Base-by-base conservation (phyloP, 2,797 vertebrate genomes). In the Melanotaenia pygmaea region DNA sequence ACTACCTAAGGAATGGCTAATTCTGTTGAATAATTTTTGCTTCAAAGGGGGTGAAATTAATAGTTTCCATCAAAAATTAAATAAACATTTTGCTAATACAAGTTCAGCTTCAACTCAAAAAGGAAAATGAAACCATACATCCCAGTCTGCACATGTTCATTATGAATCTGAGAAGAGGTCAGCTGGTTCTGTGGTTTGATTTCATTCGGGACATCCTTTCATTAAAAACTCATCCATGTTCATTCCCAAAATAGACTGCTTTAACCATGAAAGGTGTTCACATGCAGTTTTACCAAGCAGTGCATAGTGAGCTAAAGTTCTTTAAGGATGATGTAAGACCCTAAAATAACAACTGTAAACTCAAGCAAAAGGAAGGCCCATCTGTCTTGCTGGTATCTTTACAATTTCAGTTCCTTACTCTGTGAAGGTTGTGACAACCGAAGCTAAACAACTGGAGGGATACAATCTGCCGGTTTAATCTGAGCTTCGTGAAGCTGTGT, bases 251-350 rank as follows among this genome's bases (percentile, higher is more conserved):
- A 79, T 72, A 84, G 65, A 35, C 35, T n/a, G 62, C 26, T 72
- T 82, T 91, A 76, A 88, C 90, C 89, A 87, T 91, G 85, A 89
- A 91, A 86, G 89, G 85, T 84, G 62, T 68, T 84, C 5, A 66
- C 64, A 68, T 64, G 73, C 40, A 72, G 59, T 82, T 82, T 85
- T 73, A 83, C 74, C 76, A 26, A 59, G 64, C 58, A 43, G 76
- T 54, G 54, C 70, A 67, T 51, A 35, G 47, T 64, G 70, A 70
- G 75, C 65, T 81, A 56, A 68, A 80, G 81, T 77, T 83, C 77
- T 85, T 76, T 6, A 57, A 63, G 43, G 60, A 78, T 91, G 91
- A 90, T 80, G 90, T 77, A 91, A 88, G 81, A 59, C 13, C 78
- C 81, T 66, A 87, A 92, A 91, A 91, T 91, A 91, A 83, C 74